Conservation (phyloP, 1,140 invertebrate species). For the Penaeus japonicus region DNA sequence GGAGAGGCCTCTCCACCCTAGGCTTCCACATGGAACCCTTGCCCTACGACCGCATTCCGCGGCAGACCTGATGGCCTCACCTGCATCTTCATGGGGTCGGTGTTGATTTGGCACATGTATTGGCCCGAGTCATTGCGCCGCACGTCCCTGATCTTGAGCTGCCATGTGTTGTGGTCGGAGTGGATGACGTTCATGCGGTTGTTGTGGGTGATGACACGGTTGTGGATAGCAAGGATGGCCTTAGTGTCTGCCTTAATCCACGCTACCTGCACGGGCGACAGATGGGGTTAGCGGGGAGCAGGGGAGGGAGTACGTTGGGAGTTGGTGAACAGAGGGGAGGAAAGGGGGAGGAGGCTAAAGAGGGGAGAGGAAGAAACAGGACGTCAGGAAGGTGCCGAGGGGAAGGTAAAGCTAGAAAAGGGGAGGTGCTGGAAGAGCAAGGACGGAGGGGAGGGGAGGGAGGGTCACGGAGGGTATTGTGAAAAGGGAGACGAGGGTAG, state of each 20-base stretch:
- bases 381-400: neutral
- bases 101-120: slow-evolving; percentile 97
- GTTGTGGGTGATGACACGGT: slow-evolving; percentile 91
- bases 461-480: neutral
- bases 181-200: slow-evolving; percentile 83
- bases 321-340: neutral
- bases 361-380: neutral
- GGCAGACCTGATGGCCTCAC: slow-evolving; percentile 67
- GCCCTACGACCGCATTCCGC: neutral
- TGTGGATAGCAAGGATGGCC: slow-evolving; percentile 89
- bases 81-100: slow-evolving; percentile 92
- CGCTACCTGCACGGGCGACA: slow-evolving; percentile 73
- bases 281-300: neutral
- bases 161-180: slow-evolving; percentile 90
- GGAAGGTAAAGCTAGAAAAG: neutral
- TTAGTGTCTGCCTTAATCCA: slow-evolving; percentile 94
- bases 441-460: neutral
- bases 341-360: neutral
- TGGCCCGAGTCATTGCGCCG: slow-evolving; percentile 84
- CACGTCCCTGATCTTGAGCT: slow-evolving; percentile 81
- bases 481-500: neutral
- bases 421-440: neutral
- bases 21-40: neutral
- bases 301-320: neutral
- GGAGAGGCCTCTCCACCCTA: neutral